Conservation (phyloP, 2,888 invertebrate genomes). For the Palloptera scutellata region DNA sequence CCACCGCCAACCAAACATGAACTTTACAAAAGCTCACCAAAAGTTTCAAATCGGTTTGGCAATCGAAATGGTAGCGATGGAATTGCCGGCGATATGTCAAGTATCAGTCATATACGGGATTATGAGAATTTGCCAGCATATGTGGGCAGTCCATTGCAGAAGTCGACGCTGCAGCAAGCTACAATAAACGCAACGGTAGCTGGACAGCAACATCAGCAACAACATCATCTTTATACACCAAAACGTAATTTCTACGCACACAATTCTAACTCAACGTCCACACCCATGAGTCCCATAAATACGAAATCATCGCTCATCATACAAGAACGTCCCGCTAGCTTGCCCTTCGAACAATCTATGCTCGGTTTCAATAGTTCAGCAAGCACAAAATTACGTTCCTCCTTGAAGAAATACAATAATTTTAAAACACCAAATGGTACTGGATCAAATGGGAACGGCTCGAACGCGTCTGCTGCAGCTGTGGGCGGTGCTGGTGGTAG, state of each 20-base stretch:
- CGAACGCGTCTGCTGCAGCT: slow-evolving; percentile 82
- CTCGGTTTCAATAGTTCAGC: slow-evolving; percentile 57
- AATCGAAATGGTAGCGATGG: slow-evolving; percentile 7
- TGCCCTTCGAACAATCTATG: slow-evolving; percentile 64
- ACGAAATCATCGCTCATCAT: slow-evolving; percentile 41
- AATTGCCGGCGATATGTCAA: slow-evolving; percentile 23
- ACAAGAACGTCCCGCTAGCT: slow-evolving; percentile 59
- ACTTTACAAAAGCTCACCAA: slow-evolving; percentile 54
- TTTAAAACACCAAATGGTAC: slow-evolving; percentile 67
- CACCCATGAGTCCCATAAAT: slow-evolving; percentile 42
- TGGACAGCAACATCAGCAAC: slow-evolving; percentile 33
- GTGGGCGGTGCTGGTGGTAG: slow-evolving; percentile 59
- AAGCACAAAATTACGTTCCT: slow-evolving; percentile 77
- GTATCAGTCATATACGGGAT: slow-evolving; percentile 53
- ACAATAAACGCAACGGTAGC: no score
- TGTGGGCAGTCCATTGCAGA: slow-evolving; percentile 48
- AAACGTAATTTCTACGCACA: slow-evolving; percentile 34
- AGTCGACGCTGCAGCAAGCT: slow-evolving; percentile 33
- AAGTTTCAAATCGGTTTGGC: slow-evolving; percentile 49
- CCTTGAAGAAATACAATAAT: slow-evolving; percentile 76
- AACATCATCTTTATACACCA: slow-evolving; percentile 38
- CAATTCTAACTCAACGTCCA: slow-evolving; percentile 32
- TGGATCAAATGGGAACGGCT: slow-evolving; percentile 71
- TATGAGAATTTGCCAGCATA: slow-evolving; percentile 53
- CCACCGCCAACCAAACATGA: slow-evolving; percentile 54